Conservation (phyloP, 2,113 vertebrate genomes). For the Myodes glareolus region DNA sequence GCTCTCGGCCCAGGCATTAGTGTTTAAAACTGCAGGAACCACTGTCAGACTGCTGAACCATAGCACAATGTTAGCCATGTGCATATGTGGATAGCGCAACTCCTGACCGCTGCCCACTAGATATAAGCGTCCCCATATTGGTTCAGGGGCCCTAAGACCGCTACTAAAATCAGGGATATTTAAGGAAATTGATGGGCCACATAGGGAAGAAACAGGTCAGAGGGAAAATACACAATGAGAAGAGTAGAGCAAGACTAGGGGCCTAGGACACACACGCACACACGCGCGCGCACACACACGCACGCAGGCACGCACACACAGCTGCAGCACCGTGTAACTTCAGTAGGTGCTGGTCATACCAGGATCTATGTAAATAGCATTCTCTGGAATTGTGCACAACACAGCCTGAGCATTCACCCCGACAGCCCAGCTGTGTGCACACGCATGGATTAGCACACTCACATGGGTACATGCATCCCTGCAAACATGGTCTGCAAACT, state of each 20-base stretch:
- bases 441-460: background rate
- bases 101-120: background rate
- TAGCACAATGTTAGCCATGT: background rate
- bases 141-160: background rate
- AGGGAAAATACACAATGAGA: background rate
- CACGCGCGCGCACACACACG: background rate
- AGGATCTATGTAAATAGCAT: background rate
- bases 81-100: background rate
- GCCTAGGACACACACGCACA: background rate
- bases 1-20: background rate
- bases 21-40: background rate
- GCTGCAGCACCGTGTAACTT: conserved; percentile 30
- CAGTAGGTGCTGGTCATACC: conserved; percentile 11
- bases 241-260: background rate
- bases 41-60: background rate
- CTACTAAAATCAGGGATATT: background rate
- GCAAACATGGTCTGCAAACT: background rate
- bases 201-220: background rate
- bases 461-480: background rate
- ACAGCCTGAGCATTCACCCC: conserved; percentile 17
- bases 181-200: background rate
- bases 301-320: background rate
- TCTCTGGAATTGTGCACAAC: background rate
- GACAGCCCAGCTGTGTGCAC: background rate
- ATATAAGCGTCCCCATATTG: background rate